Evolutionary conservation across 2,113 vertebrate genomes (phyloP), one percentile per base, ranked within the genome.

Genomic region (Corydoras maculifer): DNA sequence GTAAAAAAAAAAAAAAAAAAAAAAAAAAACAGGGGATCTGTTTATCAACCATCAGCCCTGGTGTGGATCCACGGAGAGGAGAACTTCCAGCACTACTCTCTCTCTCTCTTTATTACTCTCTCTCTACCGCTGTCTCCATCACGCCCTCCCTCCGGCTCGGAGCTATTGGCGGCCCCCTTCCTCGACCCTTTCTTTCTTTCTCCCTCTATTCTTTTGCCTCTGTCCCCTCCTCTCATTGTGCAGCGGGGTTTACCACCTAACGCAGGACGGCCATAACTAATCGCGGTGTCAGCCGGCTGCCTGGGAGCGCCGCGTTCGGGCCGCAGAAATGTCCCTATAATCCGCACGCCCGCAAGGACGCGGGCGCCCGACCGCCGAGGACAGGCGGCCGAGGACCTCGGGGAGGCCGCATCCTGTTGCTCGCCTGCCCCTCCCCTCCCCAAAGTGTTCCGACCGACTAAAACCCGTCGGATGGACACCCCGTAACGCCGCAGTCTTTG

Each of bases 211-310:
- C 69, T 65, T 25, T 25, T 25, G 18, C 65, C 14, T 66, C 58
- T 71, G 30, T 63, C 58, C 79, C 80, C 59, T 78, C 68, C 70
- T 83, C 81, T 68, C 63, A 63, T 10, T 53, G 81, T 89, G 85
- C 82, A 77, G 81, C 80, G 74, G 80, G 66, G 79, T 91, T 90
- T 84, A 72, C 66, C 10, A 62, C 64, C 67, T 66, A 86, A 86
- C 86, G 85, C 77, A 89, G 87, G 86, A 90, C 76, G 87, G 87
- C 88, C 90, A 87, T 91, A 92, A 92, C 88, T 89, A 90, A 92
- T 91, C 90, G 86, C 88, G 86, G 79, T 91, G 91, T 90, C 89
- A 90, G 87, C 87, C 84, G 84, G 88, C 90, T 90, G 86, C 88
- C 88, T 87, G 88, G 88, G 87, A 90, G 90, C 88, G 85, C 88